Evolutionary conservation across 1,140 invertebrate genomes (phyloP), one percentile per base, ranked within the genome.

Genomic region (Drosophila dunni): DNA sequence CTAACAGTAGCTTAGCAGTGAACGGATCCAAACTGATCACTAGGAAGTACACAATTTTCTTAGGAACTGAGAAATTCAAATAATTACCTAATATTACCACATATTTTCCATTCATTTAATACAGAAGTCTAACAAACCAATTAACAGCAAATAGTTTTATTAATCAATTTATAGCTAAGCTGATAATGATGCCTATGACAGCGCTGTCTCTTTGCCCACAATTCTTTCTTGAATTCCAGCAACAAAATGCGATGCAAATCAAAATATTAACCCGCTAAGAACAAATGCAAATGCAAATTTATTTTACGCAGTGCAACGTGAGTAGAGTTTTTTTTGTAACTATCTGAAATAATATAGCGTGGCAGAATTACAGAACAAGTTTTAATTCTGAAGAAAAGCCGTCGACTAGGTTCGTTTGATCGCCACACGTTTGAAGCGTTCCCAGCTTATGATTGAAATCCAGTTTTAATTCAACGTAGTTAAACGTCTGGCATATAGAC

Each of bases 401-500:
- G 2, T 36, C 9, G 29, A 36, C 50, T 33, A 29, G 29, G 24
- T 5, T 29, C 24, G 24, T 51, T 51, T 51, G 50, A 51, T 51
- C 13, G 29, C 20, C 48, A 24, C 48, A 36, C n/a, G 8, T 46
- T 46, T 34, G n/a, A 29, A 29, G 17, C 36, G 13, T 15, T 29
- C 11, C 33, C 10, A n/a, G 51, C 11, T 48, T 38, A 13, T 13
- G 40, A 13, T 50, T 36, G 15, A 44, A 72, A 72, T 17, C 70
- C 70, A 68, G 64, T 73, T 73, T 73, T n/a, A 53, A 71, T 34
- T 73, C 24, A 58, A 36, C 10, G 57, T 40, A 56, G 13, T 20
- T 10, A 13, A 42, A 54, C 11, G 53, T 44, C 50, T 10, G 11
- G 40, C 36, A 38, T 36, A 38, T 8, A 9, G 10, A 9, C 7